Evolutionary conservation across 2,113 vertebrate species (phyloP), one percentile per base, ranked within the genome.

Genomic region (Semnornis frantzii): DNA sequence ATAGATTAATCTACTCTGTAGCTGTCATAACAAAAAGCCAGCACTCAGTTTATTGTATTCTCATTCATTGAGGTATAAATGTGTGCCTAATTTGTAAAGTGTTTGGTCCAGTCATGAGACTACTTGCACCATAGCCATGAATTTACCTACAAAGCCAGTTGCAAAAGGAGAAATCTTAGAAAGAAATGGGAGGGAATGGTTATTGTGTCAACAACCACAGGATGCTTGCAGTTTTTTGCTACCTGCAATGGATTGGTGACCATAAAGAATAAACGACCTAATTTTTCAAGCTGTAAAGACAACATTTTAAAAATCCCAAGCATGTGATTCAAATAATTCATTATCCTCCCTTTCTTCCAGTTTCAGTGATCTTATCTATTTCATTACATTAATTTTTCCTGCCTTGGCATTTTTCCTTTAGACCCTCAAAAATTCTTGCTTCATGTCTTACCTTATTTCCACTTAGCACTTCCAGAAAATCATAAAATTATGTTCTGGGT

Each of bases 21-120:
- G 50, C 33, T 28, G 14, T 55, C 4, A 0, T 21, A 72, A 33
- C 24, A n/a, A 20, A 81, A 68, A 84, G 19, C 18, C 3, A 2
- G 15, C 21, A 27, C n/a, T 89, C 17, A 15, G 3, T 52, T 84
- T 74, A 15, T 44, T 70, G 15, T 30, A 10, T 70, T 52, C 42
- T 85, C 21, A 17, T 62, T 72, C 25, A 58, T 3, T 0, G 0
- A 62, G 24, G 15, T 28, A 39, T 2, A 3, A 14, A 15, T n/a
- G 23, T 10, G n/a, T 76, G 46, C 15, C 27, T 77, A 44, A 50
- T 31, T 42, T 12, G 1, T 30, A 73, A 84, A 92, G 42, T 19
- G 14, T 55, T 70, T 73, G n/a, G 10, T 62, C 12, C 20, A 54
- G 52, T 28, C 54, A 20, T 80, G 50, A 76, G 34, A 27, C 42